Evolutionary conservation across 1,140 invertebrate species (phyloP), one percentile per base, ranked within the genome.

Genomic region (Oreohelix idahoensis): DNA sequence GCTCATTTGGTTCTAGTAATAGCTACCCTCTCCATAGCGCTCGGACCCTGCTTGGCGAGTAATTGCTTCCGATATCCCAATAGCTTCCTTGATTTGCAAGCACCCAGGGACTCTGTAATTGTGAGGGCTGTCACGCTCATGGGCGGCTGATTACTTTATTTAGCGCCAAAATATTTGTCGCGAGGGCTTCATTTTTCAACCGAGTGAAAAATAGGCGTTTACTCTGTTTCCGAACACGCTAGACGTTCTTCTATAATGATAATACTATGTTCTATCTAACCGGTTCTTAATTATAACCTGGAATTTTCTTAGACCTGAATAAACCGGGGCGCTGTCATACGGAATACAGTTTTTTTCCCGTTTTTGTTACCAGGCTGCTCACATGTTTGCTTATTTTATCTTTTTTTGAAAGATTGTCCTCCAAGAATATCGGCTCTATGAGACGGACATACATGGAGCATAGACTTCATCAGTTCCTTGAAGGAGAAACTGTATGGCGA

Each of bases 91-190:
- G 66, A 81, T 81, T 81, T 81, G 36, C 39, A 42, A 71, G 79
- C 79, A 20, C 63, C 26, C 23, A 32, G 69, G 39, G 63, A 66
- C 79, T 13, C 45, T 66, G 63, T 81, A 81, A 81, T 81, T 81
- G 79, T 45, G 42, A 17, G 23, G 20, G 38, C 79, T 35, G 32
- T 23, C 10, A 71, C 66, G 39, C 36, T 49, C 23, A 26, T 81
- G 45, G 39, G 23, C 10, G 23, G 39, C 66, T 58, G 42, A 81
- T 81, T 63, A 36, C 79, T 70, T 81, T 81, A 81, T 81, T 81
- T 81, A 81, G 53, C 66, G 32, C 66, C 63, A 71, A 70, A 71
- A 81, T 81, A 81, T 81, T 81, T 81, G 69, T 81, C 66, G 29
- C 79, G 42, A 71, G 42, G 79, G 69, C 26, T 81, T 71, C 39